Evolutionary conservation across 2,888 invertebrate species (phyloP), one percentile per base, ranked within the genome.

Genomic region (Allygus modestus): DNA sequence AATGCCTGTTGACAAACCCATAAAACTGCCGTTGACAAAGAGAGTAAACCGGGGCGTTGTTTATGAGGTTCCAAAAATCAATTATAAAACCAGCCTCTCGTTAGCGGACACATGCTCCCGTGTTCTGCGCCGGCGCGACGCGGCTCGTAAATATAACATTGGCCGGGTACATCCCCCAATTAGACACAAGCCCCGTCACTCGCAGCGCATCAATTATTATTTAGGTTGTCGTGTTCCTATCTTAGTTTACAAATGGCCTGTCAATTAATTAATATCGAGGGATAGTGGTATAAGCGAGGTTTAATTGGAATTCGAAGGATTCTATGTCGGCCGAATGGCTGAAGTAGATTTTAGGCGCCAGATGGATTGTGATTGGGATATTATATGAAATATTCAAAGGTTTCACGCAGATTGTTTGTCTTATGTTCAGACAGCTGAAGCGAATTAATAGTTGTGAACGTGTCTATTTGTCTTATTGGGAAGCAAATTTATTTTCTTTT

Each of bases 21-120:
- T 61, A 61, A 61, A 61, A 28, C 61, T 46, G 46, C 12, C 46
- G 46, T 46, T 46, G 46, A 46, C 46, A 46, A 46, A 46, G 46
- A 12, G 46, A 17, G n/a, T 46, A 46, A 46, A 61, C 61, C 28
- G 4, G 28, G 23, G 71, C 31, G 71, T 71, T 71, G 37, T 71
- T 71, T 71, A 71, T 71, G 37, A 71, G 37, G 71, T 33, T 33
- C 71, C 71, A 71, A 71, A 71, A 71, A 71, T 71, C 71, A 71
- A 71, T 71, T 71, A 71, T 33, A 71, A 31, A 71, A 31, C 33
- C 71, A 33, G 71, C 23, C 37, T 31, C 71, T 71, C 71, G 71
- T 71, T 71, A 71, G 71, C 37, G 71, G 31, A 61, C 61, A 61
- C 61, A 61, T 61, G 61, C 28, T 26, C 61, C 33, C 71, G 71